These are phyloP conservation scores for Sphaeramia orbicularis DNA, from an alignment of 2,797 vertebrate species.

Conservation along the genomic window DNA sequence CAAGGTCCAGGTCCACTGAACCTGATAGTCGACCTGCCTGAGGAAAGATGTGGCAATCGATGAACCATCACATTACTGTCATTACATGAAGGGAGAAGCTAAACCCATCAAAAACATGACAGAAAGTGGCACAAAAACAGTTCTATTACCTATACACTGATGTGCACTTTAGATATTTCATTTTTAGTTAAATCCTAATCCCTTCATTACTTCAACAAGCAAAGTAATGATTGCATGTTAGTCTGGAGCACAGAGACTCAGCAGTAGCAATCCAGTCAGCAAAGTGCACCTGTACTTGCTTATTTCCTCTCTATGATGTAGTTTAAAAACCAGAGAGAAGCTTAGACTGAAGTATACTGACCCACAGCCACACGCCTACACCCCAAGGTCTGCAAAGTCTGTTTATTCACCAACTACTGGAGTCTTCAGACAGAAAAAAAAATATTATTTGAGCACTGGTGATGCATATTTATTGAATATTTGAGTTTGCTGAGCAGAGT, in stretches of 20 bases:
- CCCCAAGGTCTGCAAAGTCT: conserved; percentile 15
- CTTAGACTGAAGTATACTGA: conserved; percentile 34
- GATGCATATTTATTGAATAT: conserved; percentile 28
- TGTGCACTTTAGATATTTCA: conserved; percentile 12
- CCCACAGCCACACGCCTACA: conserved; percentile 37
- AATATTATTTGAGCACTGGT: conserved; percentile 28
- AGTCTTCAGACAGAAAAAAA: conserved; percentile 30
- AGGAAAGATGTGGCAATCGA: conserved; percentile 11
- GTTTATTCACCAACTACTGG: conserved; percentile 41
- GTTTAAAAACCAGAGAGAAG: not conserved
- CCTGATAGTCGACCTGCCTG: conserved; percentile 21
- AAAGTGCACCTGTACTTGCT: conserved; percentile 32
- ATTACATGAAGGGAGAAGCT: conserved; percentile 2
- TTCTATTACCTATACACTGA: not conserved
- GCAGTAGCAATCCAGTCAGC: conserved; percentile 17
- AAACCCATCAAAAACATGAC: conserved; percentile 9
- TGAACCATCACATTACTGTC: conserved; percentile 20
- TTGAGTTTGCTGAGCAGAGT: conserved; percentile 8
- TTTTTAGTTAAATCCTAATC: conserved; percentile 24
- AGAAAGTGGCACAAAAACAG: not conserved
- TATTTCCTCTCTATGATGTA: conserved; percentile 25
- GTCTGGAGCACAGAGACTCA: conserved; percentile 12
- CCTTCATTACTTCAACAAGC: conserved; percentile 21
- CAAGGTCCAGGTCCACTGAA: conserved; percentile 10
- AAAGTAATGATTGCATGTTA: conserved; percentile 2